Base-by-base conservation (phyloP, 2,888 invertebrate genomes). In the Phania funesta region DNA sequence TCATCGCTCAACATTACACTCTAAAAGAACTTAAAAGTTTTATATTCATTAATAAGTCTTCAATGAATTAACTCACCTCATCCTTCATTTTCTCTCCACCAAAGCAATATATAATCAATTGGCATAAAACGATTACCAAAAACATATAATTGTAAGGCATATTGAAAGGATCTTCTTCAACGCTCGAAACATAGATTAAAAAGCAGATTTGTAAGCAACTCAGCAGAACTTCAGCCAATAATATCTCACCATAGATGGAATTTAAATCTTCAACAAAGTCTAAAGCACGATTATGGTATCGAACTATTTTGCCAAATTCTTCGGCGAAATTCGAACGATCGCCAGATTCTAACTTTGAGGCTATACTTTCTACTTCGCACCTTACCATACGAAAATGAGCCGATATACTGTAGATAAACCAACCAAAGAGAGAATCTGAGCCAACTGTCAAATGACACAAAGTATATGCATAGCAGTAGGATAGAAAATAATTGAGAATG, bases 41-140 rank as follows among this genome's bases (percentile, higher is more conserved):
- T 4, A 44, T 13, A 29, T 3, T 22, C 3, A 3, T 11, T 48
- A 11, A 1, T 11, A 22, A 13, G 22, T 18, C 3, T 44, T 3
- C 4, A 16, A 44, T 18, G 6, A 13, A 48, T 18, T 4, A 5
- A 1, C 4, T 38, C 20, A 83, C 85, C 76, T 84, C 85, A 77
- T 62, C 56, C n/a, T 82, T 76, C 16, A 85, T 52, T 54, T 84
- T 82, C 44, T 84, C 80, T 1, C 85, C 85, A 1, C 85, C 85
- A 62, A 83, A 84, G 16, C 85, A 84, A 68, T 84, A 84, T 18
- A 85, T 83, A n/a, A 82, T 73, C 62, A 84, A 16, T 35, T 85
- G 84, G n/a, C n/a, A n/a, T 24, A 85, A 54, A 0, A 60, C 20
- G 3, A 78, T 70, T 0, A 79, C 68, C 1, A 64, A 3, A 2